Percentiles rank a stretch among this genome's conserved stretches.
phyloP scores from a whole-genome alignment of 2,888 invertebrate genomes.

The Chydorus sphaericus region DNA sequence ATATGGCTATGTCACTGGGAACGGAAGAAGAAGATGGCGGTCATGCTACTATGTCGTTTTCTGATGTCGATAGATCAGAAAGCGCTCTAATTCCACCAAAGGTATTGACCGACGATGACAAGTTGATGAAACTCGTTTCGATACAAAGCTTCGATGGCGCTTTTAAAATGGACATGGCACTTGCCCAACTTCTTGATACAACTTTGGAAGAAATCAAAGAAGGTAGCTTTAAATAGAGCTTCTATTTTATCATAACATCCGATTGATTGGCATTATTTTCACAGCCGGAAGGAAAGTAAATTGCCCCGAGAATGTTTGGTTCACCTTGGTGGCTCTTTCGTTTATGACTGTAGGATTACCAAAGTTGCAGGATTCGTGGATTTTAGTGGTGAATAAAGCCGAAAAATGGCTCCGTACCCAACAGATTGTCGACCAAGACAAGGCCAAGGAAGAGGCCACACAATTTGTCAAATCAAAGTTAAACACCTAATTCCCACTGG shows the following conservation, averaged over 20 bases:
- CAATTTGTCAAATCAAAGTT: not conserved
- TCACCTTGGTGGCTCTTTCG: conserved; percentile 19
- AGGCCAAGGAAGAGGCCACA: not conserved
- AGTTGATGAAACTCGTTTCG: not conserved
- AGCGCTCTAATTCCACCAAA: too few species aligned
- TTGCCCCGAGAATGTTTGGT: conserved; percentile 17
- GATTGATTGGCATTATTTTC: not conserved
- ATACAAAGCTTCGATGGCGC: conserved; percentile 14
- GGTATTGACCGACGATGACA: not conserved
- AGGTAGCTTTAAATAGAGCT: not conserved
- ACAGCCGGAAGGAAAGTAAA: conserved; percentile 16
- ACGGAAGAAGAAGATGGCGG: too few species aligned
- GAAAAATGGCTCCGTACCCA: conserved; percentile 18
- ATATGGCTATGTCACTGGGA: too few species aligned
- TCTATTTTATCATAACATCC: not conserved
- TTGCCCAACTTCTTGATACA: not conserved
- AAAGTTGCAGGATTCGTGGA: conserved; percentile 19
- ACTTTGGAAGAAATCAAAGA: not conserved
- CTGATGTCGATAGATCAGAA: too few species aligned
- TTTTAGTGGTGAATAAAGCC: conserved; percentile 19
- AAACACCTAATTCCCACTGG: conserved; percentile 18
- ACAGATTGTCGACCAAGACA: not conserved
- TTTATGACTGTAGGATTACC: conserved; percentile 17
- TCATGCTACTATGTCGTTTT: too few species aligned
- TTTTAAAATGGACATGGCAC: not conserved